These are phyloP conservation scores for Myotis lucifugus DNA, from an alignment of 2,113 vertebrate genomes.

Conservation along the genomic window DNA sequence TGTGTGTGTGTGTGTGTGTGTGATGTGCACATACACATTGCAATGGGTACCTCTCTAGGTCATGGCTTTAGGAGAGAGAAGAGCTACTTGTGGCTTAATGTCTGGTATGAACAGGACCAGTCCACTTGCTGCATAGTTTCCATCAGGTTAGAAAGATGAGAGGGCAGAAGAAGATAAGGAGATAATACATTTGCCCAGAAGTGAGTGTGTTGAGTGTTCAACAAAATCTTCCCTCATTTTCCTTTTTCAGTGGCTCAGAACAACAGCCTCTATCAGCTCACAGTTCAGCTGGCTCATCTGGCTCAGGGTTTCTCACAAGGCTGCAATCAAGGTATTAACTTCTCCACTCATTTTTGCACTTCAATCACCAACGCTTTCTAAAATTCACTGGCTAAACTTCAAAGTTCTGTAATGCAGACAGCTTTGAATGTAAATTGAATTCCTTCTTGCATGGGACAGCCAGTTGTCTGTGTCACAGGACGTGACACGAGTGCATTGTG, in stretches of 20 bases:
- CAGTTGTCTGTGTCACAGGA: slow-evolving; percentile 45
- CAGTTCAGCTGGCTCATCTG: background rate
- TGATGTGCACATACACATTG: background rate
- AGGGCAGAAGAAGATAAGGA: background rate
- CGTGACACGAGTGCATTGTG: background rate
- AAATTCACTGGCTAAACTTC: background rate
- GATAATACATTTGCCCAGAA: background rate
- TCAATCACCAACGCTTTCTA: slow-evolving; percentile 3
- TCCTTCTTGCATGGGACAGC: slow-evolving; percentile 4
- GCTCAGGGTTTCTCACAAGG: background rate
- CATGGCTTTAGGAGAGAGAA: background rate
- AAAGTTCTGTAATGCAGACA: background rate
- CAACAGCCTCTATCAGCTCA: background rate
- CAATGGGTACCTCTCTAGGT: background rate
- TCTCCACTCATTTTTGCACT: slow-evolving; percentile 1
- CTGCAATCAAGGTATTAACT: background rate
- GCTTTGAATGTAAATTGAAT: slow-evolving; percentile 51
- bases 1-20: background rate
- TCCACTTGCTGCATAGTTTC: background rate
- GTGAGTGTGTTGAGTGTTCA: background rate
- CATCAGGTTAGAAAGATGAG: background rate
- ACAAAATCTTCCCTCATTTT: background rate
- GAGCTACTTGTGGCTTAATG: background rate
- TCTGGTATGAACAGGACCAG: background rate
- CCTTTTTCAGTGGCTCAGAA: slow-evolving; percentile 14